These are phyloP conservation scores for Prionchulus punctatus DNA, from an alignment of 2,888 invertebrate genomes.

Conservation along the genomic window DNA sequence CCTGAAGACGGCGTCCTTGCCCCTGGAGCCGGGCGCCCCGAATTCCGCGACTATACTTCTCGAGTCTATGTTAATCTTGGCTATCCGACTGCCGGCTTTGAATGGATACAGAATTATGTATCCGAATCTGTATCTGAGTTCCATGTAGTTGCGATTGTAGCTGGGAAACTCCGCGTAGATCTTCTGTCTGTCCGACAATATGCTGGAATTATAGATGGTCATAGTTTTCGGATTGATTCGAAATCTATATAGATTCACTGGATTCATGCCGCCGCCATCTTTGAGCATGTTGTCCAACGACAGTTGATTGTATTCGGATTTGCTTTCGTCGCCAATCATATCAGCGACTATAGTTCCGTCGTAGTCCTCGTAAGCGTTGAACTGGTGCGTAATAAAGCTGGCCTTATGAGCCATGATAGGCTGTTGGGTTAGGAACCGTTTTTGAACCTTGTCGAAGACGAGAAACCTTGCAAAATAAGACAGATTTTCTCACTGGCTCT, in stretches of 20 bases:
- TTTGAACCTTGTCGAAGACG: background rate
- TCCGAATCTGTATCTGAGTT: constrained; percentile 25
- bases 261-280: background rate
- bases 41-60: too few relatives aligned
- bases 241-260: background rate
- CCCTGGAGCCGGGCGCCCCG: too few relatives aligned
- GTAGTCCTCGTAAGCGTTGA: constrained; percentile 20
- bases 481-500: too few relatives aligned
- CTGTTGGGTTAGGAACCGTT: background rate
- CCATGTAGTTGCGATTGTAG: constrained; percentile 27
- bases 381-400: constrained; percentile 28
- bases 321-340: background rate
- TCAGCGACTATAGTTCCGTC: background rate
- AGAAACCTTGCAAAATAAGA: constrained; percentile 5
- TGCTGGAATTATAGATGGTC: background rate
- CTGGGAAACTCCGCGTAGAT: constrained; percentile 20
- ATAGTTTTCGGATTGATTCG: background rate
- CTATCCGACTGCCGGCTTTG: constrained; percentile 1
- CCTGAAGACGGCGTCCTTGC: background rate
- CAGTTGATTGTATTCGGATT: background rate
- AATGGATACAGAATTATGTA: constrained; percentile 8
- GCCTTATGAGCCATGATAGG: background rate
- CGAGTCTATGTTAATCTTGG: constrained; percentile 25
- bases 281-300: background rate
- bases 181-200: background rate